Conservation (phyloP, 2,888 invertebrate species). For the Amblyjoppa proteus region DNA sequence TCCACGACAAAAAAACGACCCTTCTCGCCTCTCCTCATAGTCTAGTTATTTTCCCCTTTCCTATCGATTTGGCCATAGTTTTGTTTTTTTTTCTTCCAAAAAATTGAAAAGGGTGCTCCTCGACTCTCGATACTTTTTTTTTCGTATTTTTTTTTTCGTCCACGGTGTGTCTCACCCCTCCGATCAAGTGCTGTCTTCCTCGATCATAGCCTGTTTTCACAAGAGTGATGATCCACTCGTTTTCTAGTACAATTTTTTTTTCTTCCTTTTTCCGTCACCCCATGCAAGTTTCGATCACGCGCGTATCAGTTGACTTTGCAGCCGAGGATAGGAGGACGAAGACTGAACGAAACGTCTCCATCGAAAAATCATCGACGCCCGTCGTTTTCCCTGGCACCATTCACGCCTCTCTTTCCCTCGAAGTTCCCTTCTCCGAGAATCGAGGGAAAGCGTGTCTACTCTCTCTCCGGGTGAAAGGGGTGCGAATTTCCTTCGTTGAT, state of each 20-base stretch:
- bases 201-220: conserved; percentile 69
- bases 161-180: conserved; percentile 50
- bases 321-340: background rate
- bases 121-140: conserved; percentile 4
- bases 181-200: conserved; percentile 64
- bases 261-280: conserved; percentile 57
- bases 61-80: conserved; percentile 46
- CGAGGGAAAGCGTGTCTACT: background rate
- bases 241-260: conserved; percentile 52
- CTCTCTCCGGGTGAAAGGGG: conserved; percentile 31
- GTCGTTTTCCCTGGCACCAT: conserved; percentile 52
- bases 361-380: conserved; percentile 69
- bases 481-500: conserved; percentile 40
- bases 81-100: conserved; percentile 46
- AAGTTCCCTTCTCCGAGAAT: conserved; percentile 1
- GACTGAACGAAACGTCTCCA: conserved; percentile 60
- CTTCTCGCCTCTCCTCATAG: conserved; percentile 56
- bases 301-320: conserved; percentile 63
- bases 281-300: conserved; percentile 58
- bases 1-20: conserved; percentile 60
- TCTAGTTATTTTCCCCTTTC: conserved; percentile 60
- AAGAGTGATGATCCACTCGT: conserved; percentile 72
- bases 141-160: conserved; percentile 65
- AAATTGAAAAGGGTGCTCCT: conserved; percentile 22
- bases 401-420: conserved; percentile 52